Base-by-base conservation (phyloP, 2,113 vertebrate species). In the Misgurnus anguillicaudatus region DNA sequence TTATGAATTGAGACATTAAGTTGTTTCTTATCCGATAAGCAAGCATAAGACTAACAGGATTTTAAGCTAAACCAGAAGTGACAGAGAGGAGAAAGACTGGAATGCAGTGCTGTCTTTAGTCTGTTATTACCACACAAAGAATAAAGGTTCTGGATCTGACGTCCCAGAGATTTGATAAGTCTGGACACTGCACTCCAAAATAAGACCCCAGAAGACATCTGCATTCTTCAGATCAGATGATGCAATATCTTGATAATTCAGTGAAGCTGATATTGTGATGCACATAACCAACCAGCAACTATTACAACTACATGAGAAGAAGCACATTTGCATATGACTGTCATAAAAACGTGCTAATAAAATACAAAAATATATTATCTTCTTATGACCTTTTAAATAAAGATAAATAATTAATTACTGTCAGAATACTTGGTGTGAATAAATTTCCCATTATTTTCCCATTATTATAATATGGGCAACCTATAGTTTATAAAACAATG, bases 141-240 rank as follows among this genome's bases (percentile, higher is more conserved):
- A 36, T 17, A 17, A 14, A 14, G 14, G 53, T 24, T 39, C 38
- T 24, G n/a, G 7, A 73, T 42, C 70, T 73, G 70, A 73, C 70
- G 58, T 73, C 38, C 13, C 21, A 19, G 38, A 42, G 70, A 73
- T 73, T 24, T 73, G 58, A 73, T 73, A 73, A 41, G 70, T 60
- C 38, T 73, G 53, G 70, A 73, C 70, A 73, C n/a, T 60, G 51
- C 11, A 8, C 70, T 73, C 36, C 38, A 60, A 42, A 73, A 42
- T 21, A 42, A 58, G 13, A 24, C 38, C 38, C 58, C 6, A 67
- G 41, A 67, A 67, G 42, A 14, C 65, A 57, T 58, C 51, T 21
- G 53, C 17, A 19, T 19, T 57, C 53, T 19, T 57, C 53, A 57
- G 6, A n/a, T 5, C 42, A 45, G 24, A 31, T 31, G 48, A 51